Conservation (phyloP, 53 echinoderm and acorn worm species). For the Hippasteria phrygiana region DNA sequence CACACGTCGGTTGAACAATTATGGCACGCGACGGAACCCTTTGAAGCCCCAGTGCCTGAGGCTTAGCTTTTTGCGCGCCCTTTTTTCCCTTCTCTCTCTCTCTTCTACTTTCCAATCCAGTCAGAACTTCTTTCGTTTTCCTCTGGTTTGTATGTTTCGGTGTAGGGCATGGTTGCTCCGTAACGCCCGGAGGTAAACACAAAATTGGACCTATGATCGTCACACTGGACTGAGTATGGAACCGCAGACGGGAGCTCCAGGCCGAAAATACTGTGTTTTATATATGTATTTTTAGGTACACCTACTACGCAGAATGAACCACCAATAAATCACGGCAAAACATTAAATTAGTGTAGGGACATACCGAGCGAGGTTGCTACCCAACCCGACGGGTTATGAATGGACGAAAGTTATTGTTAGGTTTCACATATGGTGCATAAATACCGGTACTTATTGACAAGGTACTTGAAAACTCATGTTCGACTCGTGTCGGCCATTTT, state of each 20-base stretch:
- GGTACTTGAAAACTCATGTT: no score
- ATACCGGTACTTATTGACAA: no score
- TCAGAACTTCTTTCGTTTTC: slow-evolving; percentile 31
- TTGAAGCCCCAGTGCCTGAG: slow-evolving; percentile 23
- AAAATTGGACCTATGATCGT: background rate
- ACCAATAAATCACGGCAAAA: no score
- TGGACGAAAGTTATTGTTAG: no score
- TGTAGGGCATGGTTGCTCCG: slow-evolving; percentile 2
- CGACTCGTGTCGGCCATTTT: no score
- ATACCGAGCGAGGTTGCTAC: no score
- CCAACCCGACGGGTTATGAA: no score
- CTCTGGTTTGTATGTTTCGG: slow-evolving; percentile 13
- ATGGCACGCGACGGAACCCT: slow-evolving; percentile 51
- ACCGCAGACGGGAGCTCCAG: background rate
- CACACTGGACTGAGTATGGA: background rate
- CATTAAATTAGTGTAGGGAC: no score
- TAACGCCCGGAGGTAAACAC: background rate
- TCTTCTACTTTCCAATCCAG: background rate
- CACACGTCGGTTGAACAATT: slow-evolving; percentile 29
- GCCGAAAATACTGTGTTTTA: background rate
- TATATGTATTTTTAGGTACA: background rate
- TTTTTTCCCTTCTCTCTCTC: slow-evolving; percentile 9
- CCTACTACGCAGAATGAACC: no score
- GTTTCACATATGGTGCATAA: no score
- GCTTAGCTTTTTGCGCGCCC: slow-evolving; percentile 22